Base-by-base conservation (phyloP, 2,888 invertebrate species). In the Exocentrus adspersus region DNA sequence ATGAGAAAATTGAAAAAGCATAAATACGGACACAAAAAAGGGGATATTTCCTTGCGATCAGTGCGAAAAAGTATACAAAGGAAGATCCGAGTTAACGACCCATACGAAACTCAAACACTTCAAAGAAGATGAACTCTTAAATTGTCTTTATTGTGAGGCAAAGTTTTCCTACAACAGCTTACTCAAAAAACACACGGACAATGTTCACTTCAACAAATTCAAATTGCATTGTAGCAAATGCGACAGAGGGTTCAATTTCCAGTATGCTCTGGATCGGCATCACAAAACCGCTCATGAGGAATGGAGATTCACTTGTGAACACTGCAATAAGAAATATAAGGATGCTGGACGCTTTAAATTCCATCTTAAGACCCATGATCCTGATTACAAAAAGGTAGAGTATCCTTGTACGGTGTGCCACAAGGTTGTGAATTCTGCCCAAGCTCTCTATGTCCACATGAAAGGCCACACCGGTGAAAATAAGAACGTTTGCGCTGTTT, bases 201-300 rank as follows among this genome's bases (percentile, higher is more conserved):
- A 62, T 86, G 50, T 69, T 7, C 57, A 86, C 84, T 0, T 85
- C 85, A 41, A 85, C 83, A 64, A 87, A 84, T 78, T 70, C 28
- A 69, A 71, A 20, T 70, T 60, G 9, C 66, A 71, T 20, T 80
- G 80, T 62, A 60, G 59, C 1, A 41, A 68, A 9, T 77, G 76
- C 46, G 20, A 12, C 1, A 64, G 64, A 50, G 64, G 69, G 10
- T 76, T 73, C 43, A 68, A 69, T 20, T 69, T 54, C 32, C 53
- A 54, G 12, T 62, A 58, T 6, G 42, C 43, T 43, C 32, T 65
- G 46, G 53, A 57, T 14, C 51, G 42, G n/a, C 68, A 68, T 41
- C 9, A 48, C 9, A 41, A 43, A 45, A 70, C 64, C 43, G 56
- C 59, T 1, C 65, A 70, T 24, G 14, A 50, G n/a, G 59, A 62